A percentile compares a stretch with the other conserved stretches of the same genome.
phyloP scores from a whole-genome alignment of 2,113 vertebrate genomes.

The Ctenodactylus gundi region DNA sequence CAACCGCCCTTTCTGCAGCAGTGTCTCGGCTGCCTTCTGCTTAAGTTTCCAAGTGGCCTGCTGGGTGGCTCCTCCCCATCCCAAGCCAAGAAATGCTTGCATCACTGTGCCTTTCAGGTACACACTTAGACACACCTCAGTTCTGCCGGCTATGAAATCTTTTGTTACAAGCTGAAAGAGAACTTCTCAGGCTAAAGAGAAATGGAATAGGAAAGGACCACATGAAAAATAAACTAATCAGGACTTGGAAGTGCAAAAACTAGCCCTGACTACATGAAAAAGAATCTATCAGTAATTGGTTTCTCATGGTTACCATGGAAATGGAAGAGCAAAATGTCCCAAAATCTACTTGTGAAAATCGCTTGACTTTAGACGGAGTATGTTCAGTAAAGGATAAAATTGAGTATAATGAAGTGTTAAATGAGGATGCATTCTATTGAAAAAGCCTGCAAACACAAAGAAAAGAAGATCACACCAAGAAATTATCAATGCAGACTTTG shows the following conservation, averaged over 20 bases:
- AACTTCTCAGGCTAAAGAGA: slow-evolving; percentile 66
- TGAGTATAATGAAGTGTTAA: background rate
- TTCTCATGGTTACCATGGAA: background rate
- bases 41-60: slow-evolving; percentile 12
- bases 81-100: slow-evolving; percentile 65
- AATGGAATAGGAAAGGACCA: slow-evolving; percentile 53
- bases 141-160: slow-evolving; percentile 73
- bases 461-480: background rate
- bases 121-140: slow-evolving; percentile 75
- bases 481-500: background rate
- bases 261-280: slow-evolving; percentile 4
- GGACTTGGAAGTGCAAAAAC: slow-evolving; percentile 8
- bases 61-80: slow-evolving; percentile 58
- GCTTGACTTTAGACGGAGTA: background rate
- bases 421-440: background rate
- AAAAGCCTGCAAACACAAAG: background rate
- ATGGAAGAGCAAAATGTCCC: background rate
- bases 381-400: background rate
- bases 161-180: slow-evolving; percentile 70
- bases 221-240: slow-evolving; percentile 71
- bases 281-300: slow-evolving; percentile 42
- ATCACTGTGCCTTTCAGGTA: slow-evolving; percentile 75
- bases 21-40: background rate
- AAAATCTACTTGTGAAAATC: background rate
- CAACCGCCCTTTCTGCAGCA: background rate